A percentile compares a stretch with the other conserved stretches of the same genome.
phyloP scores from a whole-genome alignment of 2,113 vertebrate genomes.

The Bombycilla garrulus region DNA sequence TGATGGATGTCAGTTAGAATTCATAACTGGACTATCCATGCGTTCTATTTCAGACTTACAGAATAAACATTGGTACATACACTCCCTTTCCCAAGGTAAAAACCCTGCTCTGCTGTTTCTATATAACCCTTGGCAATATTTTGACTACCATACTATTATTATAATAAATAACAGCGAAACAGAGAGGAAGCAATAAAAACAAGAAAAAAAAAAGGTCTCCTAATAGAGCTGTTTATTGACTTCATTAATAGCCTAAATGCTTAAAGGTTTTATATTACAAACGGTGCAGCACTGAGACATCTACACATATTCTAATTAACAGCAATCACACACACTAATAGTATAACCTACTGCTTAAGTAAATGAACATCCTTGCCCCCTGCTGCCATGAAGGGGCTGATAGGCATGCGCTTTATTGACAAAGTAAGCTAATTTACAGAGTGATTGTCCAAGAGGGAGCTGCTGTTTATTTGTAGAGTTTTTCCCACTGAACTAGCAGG shows the following conservation, averaged over 20 bases:
- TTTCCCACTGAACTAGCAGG: conserved; percentile 76
- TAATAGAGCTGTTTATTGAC: conserved; percentile 67
- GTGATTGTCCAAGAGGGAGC: conserved; percentile 83
- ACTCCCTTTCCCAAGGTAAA: not conserved
- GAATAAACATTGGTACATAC: not conserved
- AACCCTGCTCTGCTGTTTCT: not conserved
- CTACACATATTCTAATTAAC: conserved; percentile 79
- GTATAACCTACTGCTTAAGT: conserved; percentile 84
- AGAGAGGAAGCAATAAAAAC: not conserved
- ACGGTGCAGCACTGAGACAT: conserved; percentile 66
- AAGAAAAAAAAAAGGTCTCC: not conserved
- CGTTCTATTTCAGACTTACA: not conserved
- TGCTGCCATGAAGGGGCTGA: conserved; percentile 78
- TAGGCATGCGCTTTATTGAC: conserved; percentile 82
- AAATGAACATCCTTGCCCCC: conserved; percentile 82
- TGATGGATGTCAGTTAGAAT: not conserved
- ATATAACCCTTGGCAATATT: not conserved
- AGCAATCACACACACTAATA: conserved; percentile 82
- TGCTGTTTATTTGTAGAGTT: conserved; percentile 81
- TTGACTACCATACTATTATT: not conserved
- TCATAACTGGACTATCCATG: not conserved
- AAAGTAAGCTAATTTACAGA: conserved; percentile 81
- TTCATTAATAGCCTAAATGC: conserved; percentile 75
- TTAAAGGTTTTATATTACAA: conserved; percentile 71
- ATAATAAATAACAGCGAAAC: conserved; percentile 34